Percentiles rank a stretch among this genome's conserved stretches.
These are phyloP conservation scores for Sesamia inferens DNA, from an alignment of 2,888 invertebrate genomes.

Conservation along the genomic window DNA sequence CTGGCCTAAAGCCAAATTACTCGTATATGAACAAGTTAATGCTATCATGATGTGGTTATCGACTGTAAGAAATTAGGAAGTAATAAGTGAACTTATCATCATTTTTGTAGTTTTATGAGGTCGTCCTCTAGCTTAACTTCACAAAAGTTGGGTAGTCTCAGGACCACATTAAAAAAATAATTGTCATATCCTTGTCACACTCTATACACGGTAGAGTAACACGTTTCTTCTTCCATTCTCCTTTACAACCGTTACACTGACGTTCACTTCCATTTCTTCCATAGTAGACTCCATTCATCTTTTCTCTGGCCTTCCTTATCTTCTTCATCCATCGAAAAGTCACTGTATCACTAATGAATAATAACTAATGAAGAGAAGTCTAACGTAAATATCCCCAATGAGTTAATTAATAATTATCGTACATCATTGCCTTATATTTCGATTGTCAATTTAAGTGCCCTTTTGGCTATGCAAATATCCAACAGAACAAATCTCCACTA, in stretches of 20 bases:
- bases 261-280: not conserved
- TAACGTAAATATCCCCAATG: conserved; percentile 4
- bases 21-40: conserved; percentile 19
- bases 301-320: not conserved
- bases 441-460: not conserved
- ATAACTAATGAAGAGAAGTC: too few species aligned
- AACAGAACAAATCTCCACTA: not conserved
- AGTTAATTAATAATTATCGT: not conserved
- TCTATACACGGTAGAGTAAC: not conserved
- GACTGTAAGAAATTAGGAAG: not conserved
- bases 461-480: conserved; percentile 20
- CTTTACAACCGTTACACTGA: not conserved
- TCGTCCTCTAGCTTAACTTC: not conserved
- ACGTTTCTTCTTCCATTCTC: not conserved
- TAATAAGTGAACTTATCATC: not conserved
- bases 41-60: conserved; percentile 3
- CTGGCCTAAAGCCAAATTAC: conserved; percentile 33
- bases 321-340: not conserved
- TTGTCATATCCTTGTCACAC: not conserved
- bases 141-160: not conserved
- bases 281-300: not conserved
- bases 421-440: not conserved
- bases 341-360: not conserved
- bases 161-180: not conserved
- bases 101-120: not conserved